Base-by-base conservation (phyloP, 2,888 invertebrate species). In the Sialis fuliginosa region DNA sequence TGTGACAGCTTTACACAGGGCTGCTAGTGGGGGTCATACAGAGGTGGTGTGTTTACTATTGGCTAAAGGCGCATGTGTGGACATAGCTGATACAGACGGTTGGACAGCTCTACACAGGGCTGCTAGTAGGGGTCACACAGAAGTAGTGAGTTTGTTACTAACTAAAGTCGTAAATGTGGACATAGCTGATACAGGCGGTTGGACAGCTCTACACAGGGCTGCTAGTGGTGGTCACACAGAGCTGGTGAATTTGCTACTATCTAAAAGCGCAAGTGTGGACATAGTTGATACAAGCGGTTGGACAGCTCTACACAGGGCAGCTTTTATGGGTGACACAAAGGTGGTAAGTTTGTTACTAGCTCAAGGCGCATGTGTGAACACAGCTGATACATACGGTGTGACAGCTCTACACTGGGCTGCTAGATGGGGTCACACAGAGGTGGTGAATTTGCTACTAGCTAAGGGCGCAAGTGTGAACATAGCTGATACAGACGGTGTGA, bases 11-110 rank as follows among this genome's bases (percentile, higher is more conserved):
- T 74, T 96, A 40, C 96, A 96, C 69, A 75, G 95, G 54, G 86
- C 91, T 49, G 90, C 91, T 57, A 95, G 96, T 71, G 92, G 91
- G 65, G 95, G 95, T 0, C 95, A 95, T 70, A 96, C 95, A 69
- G 93, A 95, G 69, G 84, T 88, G 54, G 87, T 89, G 57, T 66
- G 93, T 46, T 89, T 92, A 59, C 69, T 96, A 8, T 71, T 96
- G 41, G 74, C 92, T 55, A 85, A 88, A 1, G 89, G 87, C 0
- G 87, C 88, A 50, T 81, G 84, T 62, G 82, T 91, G 0, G 88
- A 93, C 63, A 69, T 86, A 49, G 88, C 88, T 64, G 95, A 95
- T 61, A 93, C 91, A 89, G 95, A 93, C 62, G 93, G 93, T 5
- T 95, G 96, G 62, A 92, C 93, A 0, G 81, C 95, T 0, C 71